Evolutionary conservation across 2,888 invertebrate species (phyloP).

Genomic region (Stenodema calcarata): DNA sequence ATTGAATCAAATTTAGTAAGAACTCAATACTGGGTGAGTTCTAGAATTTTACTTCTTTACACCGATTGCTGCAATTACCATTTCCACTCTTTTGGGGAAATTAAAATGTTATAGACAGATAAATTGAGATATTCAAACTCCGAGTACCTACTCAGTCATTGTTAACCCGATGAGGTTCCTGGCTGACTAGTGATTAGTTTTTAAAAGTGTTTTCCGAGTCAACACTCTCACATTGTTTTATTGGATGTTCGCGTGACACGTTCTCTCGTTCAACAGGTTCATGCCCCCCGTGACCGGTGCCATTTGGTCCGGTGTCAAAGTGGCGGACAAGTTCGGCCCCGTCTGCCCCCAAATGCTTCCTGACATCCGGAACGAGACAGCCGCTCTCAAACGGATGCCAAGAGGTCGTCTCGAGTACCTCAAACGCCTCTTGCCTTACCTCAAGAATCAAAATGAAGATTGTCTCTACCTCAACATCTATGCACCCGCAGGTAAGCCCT

Average conservation of each 20-base stretch:
- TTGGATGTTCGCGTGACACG: not conserved
- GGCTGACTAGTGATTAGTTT: not conserved
- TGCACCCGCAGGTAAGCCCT: conserved; percentile 87
- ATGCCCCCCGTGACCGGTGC: conserved; percentile 96
- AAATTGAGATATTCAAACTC: too few species aligned
- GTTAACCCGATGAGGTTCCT: too few species aligned
- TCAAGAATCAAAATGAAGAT: conserved; percentile 94
- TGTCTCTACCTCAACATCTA: conserved; percentile 97
- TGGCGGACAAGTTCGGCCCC: conserved; percentile 85
- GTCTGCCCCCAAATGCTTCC: conserved; percentile 93
- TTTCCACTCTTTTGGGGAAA: too few species aligned
- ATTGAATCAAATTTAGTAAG: too few species aligned
- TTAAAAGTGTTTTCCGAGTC: not conserved
- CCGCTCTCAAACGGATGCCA: conserved; percentile 84
- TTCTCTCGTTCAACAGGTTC: conserved; percentile 64
- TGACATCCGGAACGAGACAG: conserved; percentile 80
- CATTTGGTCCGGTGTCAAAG: conserved; percentile 88
- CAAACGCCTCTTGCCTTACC: conserved; percentile 82
- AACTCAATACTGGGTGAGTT: too few species aligned
- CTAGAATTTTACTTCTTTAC: too few species aligned
- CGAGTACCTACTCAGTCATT: too few species aligned
- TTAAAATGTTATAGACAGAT: too few species aligned
- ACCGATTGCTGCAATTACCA: too few species aligned
- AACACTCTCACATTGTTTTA: not conserved
- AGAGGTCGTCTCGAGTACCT: conserved; percentile 87